These are phyloP conservation scores for Phylloscopus trochiloides DNA, from an alignment of 2,113 vertebrate genomes.

Conservation along the genomic window DNA sequence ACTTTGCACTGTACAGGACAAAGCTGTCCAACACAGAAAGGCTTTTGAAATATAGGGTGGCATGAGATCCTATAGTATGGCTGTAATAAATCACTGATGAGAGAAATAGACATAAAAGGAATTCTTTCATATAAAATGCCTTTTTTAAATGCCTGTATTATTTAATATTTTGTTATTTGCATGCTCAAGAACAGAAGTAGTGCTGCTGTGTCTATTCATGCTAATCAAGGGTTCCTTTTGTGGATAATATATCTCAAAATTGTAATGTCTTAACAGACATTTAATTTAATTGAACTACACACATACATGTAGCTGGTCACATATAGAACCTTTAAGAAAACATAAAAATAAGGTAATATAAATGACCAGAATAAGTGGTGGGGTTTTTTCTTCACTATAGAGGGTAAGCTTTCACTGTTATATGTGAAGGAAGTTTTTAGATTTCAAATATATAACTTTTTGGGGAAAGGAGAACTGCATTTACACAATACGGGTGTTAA, in stretches of 20 bases:
- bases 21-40: neutral
- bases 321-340: neutral
- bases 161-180: neutral
- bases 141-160: neutral
- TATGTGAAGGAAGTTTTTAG: neutral
- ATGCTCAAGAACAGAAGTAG: neutral
- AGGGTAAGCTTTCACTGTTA: fast-evolving
- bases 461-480: neutral
- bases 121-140: neutral
- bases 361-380: neutral
- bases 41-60: neutral
- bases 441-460: neutral
- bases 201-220: neutral
- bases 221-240: neutral
- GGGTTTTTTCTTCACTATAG: neutral
- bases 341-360: neutral
- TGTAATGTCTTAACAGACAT: neutral
- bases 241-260: neutral
- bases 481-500: fast-evolving
- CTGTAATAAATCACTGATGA: neutral
- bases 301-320: neutral
- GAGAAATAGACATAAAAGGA: neutral
- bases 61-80: neutral
- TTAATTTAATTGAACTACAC: neutral
- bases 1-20: neutral